Base-by-base conservation (phyloP, 2,113 vertebrate species). In the Struthio camelus region DNA sequence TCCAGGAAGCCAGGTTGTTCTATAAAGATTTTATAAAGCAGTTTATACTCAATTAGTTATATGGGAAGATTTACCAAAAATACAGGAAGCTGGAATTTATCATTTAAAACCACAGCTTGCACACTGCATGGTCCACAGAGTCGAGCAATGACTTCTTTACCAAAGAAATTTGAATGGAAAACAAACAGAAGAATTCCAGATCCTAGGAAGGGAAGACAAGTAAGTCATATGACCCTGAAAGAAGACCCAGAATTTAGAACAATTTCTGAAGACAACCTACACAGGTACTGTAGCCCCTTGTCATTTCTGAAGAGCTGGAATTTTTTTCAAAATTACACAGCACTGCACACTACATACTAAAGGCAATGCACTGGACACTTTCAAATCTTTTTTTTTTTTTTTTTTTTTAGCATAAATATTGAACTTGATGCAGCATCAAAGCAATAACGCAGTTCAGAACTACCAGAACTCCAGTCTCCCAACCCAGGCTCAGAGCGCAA, bases 71-170 rank as follows among this genome's bases (percentile, higher is more conserved):
- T 97, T 97, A 99, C 99, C 99, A 99, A 97, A 97, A 99, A 99
- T 94, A 99, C 98, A 75, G 99, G 99, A 94, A 99, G 98, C 96
- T 99, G 99, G 97, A 99, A 99, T 97, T 99, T 99, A 97, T 99
- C 99, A 1, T 99, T 99, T 97, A 99, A 98, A 94, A 99, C 98
- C 72, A 99, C 99, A 18, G 99, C 99, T 85, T 99, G 99, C 51
- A 99, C 99, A 36, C 99, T 98, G 97, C 99, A 99, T 24, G 99
- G 98, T 87, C 99, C 99, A 46, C 99, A 99, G 59, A 99, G 99
- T 65, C 99, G 97, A 79, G 99, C 99, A 56, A 98, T 84, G 22
- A 99, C 98, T 19, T 99, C 98, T 94, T 97, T 99, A 75, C 98
- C 98, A 53, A 98, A 71, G 97, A 99, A 99, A 96, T 99, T 99